Conservation (phyloP, 2,113 vertebrate species). For the Elgaria multicarinata region DNA sequence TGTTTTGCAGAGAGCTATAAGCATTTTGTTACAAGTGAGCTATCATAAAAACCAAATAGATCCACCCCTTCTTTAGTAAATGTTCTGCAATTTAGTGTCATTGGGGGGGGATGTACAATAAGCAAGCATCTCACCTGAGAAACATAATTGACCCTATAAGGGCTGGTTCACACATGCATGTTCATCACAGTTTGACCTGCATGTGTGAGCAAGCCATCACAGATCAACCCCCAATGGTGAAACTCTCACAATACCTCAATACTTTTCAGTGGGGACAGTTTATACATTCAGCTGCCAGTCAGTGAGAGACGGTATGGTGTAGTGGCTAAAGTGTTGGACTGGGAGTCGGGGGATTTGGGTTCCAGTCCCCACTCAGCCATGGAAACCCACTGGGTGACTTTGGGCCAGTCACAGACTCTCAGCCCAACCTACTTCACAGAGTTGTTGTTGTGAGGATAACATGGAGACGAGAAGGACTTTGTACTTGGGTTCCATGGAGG, state of each 20-base stretch:
- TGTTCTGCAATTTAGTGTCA: background rate
- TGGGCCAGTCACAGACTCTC: no score
- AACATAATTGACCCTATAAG: background rate
- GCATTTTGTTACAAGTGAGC: conserved; percentile 11
- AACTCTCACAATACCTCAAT: background rate
- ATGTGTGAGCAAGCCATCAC: background rate
- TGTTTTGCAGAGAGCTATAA: background rate
- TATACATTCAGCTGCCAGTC: background rate
- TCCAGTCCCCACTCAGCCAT: no score
- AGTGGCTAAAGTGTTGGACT: no score
- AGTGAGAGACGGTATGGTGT: no score
- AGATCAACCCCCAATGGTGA: background rate
- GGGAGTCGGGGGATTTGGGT: no score
- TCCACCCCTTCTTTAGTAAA: background rate
- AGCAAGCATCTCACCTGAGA: background rate
- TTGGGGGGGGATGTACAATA: background rate
- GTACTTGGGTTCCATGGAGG: no score
- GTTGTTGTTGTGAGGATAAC: no score
- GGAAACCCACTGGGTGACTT: no score
- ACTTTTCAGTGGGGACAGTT: background rate
- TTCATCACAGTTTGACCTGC: background rate
- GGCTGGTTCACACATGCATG: background rate
- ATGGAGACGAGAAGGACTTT: no score
- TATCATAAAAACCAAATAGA: conserved; percentile 20
- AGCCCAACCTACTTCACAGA: no score